Percentiles rank a stretch among this genome's conserved stretches.
phyloP scores from a whole-genome alignment of 2,113 vertebrate species.

The Ceuthmochares aereus region DNA sequence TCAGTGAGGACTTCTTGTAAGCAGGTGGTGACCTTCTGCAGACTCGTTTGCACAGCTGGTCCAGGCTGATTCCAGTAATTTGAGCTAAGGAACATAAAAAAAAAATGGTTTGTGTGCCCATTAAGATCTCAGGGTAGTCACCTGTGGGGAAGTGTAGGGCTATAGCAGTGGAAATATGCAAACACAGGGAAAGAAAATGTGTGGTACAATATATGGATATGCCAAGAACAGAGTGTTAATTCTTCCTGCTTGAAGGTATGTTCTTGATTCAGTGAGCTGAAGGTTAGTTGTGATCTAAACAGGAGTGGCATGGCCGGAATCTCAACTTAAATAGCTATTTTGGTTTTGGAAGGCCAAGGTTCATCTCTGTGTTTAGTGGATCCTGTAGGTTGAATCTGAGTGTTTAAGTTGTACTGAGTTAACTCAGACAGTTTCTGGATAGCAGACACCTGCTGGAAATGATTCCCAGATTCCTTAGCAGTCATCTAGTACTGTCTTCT shows the following conservation, averaged over 20 bases:
- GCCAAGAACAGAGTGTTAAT: not conserved
- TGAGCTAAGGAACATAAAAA: not conserved
- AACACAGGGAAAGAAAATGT: not conserved
- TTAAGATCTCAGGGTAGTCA: not conserved
- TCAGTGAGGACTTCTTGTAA: not conserved
- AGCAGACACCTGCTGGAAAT: not conserved
- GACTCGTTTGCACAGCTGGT: not conserved
- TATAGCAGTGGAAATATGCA: fast-evolving
- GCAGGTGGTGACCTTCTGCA: not conserved
- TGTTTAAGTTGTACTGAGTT: not conserved
- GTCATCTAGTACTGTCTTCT: not conserved
- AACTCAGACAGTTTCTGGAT: not conserved
- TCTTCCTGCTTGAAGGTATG: not conserved
- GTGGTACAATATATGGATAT: not conserved
- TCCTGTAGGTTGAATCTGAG: not conserved
- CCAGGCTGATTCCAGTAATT: not conserved
- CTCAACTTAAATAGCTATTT: not conserved
- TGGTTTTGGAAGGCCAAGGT: not conserved
- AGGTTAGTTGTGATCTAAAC: not conserved
- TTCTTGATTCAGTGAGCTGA: not conserved
- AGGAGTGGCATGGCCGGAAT: not conserved
- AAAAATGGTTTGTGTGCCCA: not conserved
- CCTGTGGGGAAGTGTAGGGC: not conserved
- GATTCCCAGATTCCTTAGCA: not conserved
- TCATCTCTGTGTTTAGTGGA: not conserved